phyloP scores from a whole-genome alignment of 1,140 invertebrate genomes.

The Subanguina moxae region DNA sequence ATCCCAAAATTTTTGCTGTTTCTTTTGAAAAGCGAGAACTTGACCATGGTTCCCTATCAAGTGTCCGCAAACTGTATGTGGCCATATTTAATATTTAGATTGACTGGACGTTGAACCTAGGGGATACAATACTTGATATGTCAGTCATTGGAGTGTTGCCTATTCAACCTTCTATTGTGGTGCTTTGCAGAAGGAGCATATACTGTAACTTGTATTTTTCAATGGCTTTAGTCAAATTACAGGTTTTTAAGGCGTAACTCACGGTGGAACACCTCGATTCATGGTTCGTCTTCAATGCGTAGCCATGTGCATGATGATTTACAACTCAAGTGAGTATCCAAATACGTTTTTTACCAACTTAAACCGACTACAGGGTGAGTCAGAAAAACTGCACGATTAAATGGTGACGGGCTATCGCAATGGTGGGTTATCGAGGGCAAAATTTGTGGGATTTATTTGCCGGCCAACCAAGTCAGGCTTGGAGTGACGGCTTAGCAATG shows the following conservation, averaged over 20 bases:
- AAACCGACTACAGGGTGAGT: too few relatives aligned
- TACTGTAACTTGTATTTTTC: conserved; percentile 21
- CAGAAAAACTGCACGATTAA: too few relatives aligned
- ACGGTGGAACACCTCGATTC: conserved; percentile 42
- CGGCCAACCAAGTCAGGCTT: too few relatives aligned
- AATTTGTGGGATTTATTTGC: too few relatives aligned
- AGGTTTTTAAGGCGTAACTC: conserved; percentile 19
- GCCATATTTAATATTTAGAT: conserved; percentile 27
- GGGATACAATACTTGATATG: conserved; percentile 42
- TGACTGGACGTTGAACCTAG: conserved; percentile 45
- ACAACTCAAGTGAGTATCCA: conserved; percentile 31
- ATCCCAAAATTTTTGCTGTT: too few relatives aligned
- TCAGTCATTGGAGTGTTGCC: conserved; percentile 20
- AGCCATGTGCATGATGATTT: conserved; percentile 30
- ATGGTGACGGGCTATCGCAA: too few relatives aligned
- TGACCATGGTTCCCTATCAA: too few relatives aligned
- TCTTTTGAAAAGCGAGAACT: too few relatives aligned
- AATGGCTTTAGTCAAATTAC: not conserved
- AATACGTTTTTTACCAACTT: not conserved
- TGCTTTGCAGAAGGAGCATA: conserved; percentile 39
- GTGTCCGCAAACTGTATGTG: not conserved
- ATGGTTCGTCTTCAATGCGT: conserved; percentile 40
- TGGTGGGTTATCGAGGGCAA: too few relatives aligned
- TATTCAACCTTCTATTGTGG: conserved; percentile 44
- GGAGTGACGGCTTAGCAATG: too few relatives aligned